A percentile compares a stretch with the other conserved stretches of the same genome.
These are phyloP conservation scores for Phyllotreta striolata DNA, from an alignment of 2,888 invertebrate genomes.

Conservation along the genomic window DNA sequence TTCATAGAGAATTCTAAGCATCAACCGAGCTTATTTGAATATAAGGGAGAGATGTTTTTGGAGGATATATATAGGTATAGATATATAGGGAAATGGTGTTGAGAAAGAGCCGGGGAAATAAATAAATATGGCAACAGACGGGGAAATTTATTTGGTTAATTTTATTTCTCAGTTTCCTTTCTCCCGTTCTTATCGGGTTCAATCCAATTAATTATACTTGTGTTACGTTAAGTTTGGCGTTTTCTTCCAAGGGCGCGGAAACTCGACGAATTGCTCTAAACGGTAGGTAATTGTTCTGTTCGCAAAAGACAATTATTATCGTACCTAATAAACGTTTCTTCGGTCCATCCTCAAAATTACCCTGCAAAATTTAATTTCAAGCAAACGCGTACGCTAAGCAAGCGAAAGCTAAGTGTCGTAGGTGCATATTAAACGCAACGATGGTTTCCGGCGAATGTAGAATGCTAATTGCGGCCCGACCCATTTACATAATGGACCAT, in stretches of 20 bases:
- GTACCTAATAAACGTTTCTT: no score
- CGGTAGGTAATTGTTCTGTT: no score
- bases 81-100: slow-evolving; percentile 30
- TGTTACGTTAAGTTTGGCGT: no score
- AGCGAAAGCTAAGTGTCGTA: slow-evolving; percentile 1
- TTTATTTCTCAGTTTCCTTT: slow-evolving; percentile 17
- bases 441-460: slow-evolving; percentile 23
- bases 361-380: background rate
- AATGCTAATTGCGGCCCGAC: slow-evolving; percentile 44
- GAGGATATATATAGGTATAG: slow-evolving; percentile 18
- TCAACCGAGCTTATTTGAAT: slow-evolving; percentile 51
- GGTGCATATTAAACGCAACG: slow-evolving; percentile 30
- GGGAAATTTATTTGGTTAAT: slow-evolving; percentile 39
- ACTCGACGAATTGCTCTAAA: no score
- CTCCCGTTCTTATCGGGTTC: background rate
- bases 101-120: slow-evolving; percentile 27
- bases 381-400: slow-evolving; percentile 5
- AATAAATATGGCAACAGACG: slow-evolving; percentile 40
- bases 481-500: slow-evolving; percentile 48
- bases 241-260: no score
- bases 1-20: slow-evolving; percentile 53
- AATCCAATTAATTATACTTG: slow-evolving; percentile 1
- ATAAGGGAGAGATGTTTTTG: slow-evolving; percentile 50
- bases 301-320: no score
- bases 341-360: no score